Evolutionary conservation across 2,888 invertebrate species (phyloP).

Genomic region (Sepioteuthis lessoniana): DNA sequence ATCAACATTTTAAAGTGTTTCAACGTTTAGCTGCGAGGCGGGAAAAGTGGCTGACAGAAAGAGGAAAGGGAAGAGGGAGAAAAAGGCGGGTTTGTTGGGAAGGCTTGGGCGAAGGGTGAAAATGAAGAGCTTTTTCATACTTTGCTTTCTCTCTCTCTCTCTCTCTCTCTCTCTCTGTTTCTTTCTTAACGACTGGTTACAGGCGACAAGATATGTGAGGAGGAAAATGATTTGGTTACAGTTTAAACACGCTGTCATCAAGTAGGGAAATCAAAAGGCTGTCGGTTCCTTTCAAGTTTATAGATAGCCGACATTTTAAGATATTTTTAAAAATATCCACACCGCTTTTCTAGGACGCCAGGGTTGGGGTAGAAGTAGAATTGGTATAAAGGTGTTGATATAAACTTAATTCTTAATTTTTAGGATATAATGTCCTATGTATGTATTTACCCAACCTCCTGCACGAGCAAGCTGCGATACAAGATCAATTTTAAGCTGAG

Average conservation of each 20-base stretch:
- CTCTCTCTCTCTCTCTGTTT: no score
- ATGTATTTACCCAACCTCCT: not conserved
- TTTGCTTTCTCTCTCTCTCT: not conserved
- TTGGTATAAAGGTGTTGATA: no score
- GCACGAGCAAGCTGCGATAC: no score
- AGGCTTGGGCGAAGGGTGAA: not conserved
- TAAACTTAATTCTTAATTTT: no score
- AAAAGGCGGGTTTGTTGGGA: not conserved
- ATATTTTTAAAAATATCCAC: not conserved
- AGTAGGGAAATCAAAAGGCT: not conserved
- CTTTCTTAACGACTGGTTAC: not conserved
- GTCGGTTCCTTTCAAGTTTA: not conserved
- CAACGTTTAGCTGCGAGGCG: not conserved
- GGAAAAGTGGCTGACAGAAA: not conserved
- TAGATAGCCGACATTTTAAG: not conserved
- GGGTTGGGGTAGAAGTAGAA: no score
- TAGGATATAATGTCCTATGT: not conserved
- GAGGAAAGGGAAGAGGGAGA: not conserved
- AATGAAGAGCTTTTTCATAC: not conserved
- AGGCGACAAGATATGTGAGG: not conserved
- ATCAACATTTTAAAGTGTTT: slow-evolving; percentile 2
- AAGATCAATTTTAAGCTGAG: no score
- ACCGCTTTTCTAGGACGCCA: no score
- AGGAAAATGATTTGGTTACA: not conserved
- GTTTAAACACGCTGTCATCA: not conserved